Conservation (phyloP, 2,888 invertebrate species). For the Andrena flavipes region DNA sequence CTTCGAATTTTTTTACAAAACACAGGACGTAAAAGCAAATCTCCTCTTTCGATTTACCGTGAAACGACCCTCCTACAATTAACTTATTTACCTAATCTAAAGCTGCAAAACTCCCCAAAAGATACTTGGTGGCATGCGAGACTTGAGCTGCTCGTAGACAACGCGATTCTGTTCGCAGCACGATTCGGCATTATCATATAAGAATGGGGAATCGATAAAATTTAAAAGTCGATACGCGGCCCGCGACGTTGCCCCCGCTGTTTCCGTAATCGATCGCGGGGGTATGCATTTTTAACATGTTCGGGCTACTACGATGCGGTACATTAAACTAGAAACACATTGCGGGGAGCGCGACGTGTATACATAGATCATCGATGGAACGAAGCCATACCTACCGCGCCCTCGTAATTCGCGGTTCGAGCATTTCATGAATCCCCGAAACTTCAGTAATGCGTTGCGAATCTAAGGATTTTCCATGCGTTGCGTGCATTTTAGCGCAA, state of each 20-base stretch:
- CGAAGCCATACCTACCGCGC: conserved; percentile 37
- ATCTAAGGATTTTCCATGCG: conserved; percentile 44
- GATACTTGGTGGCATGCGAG: conserved; percentile 4
- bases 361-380: conserved; percentile 58
- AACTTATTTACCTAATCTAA: neutral
- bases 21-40: neutral
- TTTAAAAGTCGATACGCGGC: conserved; percentile 60
- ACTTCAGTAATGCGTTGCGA: conserved; percentile 53
- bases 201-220: conserved; percentile 57
- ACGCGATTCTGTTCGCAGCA: neutral
- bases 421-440: conserved; percentile 57
- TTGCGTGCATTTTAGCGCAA: conserved; percentile 39
- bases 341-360: conserved; percentile 48
- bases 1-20: neutral
- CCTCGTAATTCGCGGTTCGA: conserved; percentile 54
- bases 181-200: conserved; percentile 52
- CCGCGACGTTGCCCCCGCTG: conserved; percentile 10
- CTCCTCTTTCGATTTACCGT: no score
- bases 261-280: conserved; percentile 49
- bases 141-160: neutral
- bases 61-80: neutral
- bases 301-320: conserved; percentile 58
- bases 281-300: conserved; percentile 66
- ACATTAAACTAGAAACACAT: conserved; percentile 68
- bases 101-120: neutral